Conservation (phyloP, 2,797 vertebrate genomes). For the Pantherophis alleghaniensis region DNA sequence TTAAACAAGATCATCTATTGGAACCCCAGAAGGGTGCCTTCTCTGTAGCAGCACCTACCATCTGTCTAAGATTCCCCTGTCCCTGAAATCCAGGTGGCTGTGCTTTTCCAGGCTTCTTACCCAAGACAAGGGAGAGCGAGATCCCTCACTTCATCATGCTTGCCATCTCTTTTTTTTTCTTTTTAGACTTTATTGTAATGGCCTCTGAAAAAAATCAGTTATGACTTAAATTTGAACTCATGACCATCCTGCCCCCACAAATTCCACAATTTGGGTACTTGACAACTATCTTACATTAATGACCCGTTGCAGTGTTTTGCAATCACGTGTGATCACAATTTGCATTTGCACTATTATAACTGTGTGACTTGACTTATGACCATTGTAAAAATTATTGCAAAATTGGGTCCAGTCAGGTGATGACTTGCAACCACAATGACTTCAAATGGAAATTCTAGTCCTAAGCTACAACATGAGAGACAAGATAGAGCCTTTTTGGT, state of each 20-base stretch:
- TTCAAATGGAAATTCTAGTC: neutral
- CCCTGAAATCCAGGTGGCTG: neutral
- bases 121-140: neutral
- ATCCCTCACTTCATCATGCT: neutral
- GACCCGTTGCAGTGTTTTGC: neutral
- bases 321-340: neutral
- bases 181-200: neutral
- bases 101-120: neutral
- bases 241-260: neutral
- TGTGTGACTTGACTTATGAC: neutral
- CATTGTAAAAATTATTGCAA: neutral
- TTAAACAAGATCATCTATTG: neutral
- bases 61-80: neutral
- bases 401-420: neutral
- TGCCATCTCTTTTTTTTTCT: neutral
- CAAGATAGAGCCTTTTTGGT: neutral
- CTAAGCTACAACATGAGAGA: neutral
- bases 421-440: neutral
- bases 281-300: neutral
- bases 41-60: neutral
- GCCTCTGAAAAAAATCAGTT: neutral
- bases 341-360: neutral
- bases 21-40: neutral
- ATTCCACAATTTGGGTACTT: neutral
- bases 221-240: neutral